phyloP scores from a whole-genome alignment of 2,888 invertebrate genomes.

The Watsonalla binaria region DNA sequence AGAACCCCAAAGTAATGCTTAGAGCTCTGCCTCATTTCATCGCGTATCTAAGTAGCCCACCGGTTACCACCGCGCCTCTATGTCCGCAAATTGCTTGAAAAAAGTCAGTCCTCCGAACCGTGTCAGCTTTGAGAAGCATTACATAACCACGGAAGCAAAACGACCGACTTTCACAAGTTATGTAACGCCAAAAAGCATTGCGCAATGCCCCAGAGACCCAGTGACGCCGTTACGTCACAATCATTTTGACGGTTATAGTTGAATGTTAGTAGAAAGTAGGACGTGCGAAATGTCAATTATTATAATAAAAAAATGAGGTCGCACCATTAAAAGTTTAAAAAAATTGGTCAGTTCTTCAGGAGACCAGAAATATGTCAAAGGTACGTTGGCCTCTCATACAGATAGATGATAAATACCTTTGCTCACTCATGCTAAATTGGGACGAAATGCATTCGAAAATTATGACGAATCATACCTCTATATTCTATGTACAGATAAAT shows the following conservation, averaged over 20 bases:
- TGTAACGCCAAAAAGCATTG: constrained; percentile 60
- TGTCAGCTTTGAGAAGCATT: constrained; percentile 54
- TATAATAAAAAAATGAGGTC: constrained; percentile 15
- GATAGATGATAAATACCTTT: too few species aligned
- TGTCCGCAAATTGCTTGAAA: constrained; percentile 9
- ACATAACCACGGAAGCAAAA: constrained; percentile 63
- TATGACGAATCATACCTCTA: too few species aligned
- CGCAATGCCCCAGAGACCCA: constrained; percentile 74
- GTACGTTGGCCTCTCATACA: too few species aligned
- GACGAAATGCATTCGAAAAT: too few species aligned
- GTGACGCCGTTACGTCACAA: constrained; percentile 57
- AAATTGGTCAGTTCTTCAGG: background rate
- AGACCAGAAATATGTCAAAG: too few species aligned
- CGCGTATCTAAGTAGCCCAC: background rate
- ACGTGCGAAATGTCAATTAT: constrained; percentile 63
- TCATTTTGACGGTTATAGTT: constrained; percentile 58
- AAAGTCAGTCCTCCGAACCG: constrained; percentile 45
- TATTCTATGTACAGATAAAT: too few species aligned
- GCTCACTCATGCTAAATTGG: too few species aligned
- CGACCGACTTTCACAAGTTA: constrained; percentile 72
- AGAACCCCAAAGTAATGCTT: too few species aligned
- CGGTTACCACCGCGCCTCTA: background rate
- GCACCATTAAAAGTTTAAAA: background rate
- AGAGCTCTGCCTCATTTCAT: too few species aligned
- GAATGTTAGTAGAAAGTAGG: constrained; percentile 69